Conservation (phyloP, 2,113 vertebrate species). For the Nipponia nippon region DNA sequence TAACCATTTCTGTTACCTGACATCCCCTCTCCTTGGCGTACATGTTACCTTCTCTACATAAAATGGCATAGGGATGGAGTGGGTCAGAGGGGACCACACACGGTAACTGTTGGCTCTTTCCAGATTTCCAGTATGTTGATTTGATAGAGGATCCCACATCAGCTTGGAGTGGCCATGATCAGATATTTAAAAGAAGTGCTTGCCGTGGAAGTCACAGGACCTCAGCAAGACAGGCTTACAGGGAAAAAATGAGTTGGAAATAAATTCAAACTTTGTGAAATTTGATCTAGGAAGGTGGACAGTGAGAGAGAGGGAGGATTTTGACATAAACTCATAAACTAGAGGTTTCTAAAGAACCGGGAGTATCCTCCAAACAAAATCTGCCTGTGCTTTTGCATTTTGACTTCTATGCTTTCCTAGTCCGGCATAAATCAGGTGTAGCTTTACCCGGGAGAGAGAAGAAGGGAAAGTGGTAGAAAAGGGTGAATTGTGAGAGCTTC, state of each 20-base stretch:
- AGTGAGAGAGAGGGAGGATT: not conserved
- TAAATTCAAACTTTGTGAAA: not conserved
- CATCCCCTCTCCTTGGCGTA: not conserved
- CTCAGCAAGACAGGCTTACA: not conserved
- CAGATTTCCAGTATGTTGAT: not conserved
- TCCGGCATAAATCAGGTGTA: not conserved
- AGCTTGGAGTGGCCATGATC: not conserved
- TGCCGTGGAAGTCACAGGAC: not conserved
- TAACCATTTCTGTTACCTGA: not conserved
- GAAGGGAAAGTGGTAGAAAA: not conserved
- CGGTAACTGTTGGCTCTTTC: not conserved
- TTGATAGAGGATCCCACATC: not conserved
- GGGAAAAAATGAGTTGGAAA: not conserved
- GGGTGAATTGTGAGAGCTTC: not conserved
- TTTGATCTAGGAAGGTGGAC: not conserved
- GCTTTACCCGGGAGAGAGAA: not conserved
- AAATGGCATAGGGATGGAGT: not conserved
- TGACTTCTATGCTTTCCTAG: not conserved
- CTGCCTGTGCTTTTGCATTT: not conserved
- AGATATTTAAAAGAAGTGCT: not conserved
- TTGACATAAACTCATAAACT: not conserved
- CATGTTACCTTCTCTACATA: not conserved
- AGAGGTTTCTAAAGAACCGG: not conserved
- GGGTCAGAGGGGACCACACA: not conserved
- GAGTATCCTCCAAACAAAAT: not conserved